phyloP scores from a whole-genome alignment of 2,797 vertebrate species.

The Leucoraja ocellata region DNA sequence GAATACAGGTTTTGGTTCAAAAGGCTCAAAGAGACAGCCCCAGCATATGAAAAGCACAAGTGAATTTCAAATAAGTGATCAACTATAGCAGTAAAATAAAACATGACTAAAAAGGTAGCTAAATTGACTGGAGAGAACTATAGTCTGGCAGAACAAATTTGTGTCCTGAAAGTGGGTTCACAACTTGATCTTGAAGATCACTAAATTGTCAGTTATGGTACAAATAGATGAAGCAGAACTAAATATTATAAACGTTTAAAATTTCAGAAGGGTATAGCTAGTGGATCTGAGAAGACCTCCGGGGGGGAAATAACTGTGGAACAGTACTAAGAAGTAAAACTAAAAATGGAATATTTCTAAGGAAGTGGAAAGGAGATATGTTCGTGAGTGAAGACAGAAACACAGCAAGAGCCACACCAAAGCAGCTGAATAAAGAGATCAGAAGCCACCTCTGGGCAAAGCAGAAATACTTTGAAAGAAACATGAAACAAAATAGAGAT shows the following conservation, averaged over 20 bases:
- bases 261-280: neutral
- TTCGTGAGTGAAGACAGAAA: neutral
- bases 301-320: neutral
- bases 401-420: neutral
- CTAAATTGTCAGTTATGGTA: neutral
- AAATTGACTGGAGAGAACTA: neutral
- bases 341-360: neutral
- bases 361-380: neutral
- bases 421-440: neutral
- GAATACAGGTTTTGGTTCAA: neutral
- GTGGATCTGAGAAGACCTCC: neutral
- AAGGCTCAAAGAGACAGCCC: neutral
- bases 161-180: neutral
- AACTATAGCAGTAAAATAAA: neutral
- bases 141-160: neutral
- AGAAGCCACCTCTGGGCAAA: neutral
- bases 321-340: neutral
- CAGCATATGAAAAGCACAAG: neutral
- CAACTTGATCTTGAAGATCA: neutral
- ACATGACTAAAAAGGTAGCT: neutral
- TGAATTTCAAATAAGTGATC: neutral
- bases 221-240: neutral
- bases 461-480: neutral
- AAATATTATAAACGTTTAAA: neutral
- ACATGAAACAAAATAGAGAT: neutral